Evolutionary conservation across 2,888 invertebrate genomes (phyloP).

Genomic region (Drosophila neonasuta): DNA sequence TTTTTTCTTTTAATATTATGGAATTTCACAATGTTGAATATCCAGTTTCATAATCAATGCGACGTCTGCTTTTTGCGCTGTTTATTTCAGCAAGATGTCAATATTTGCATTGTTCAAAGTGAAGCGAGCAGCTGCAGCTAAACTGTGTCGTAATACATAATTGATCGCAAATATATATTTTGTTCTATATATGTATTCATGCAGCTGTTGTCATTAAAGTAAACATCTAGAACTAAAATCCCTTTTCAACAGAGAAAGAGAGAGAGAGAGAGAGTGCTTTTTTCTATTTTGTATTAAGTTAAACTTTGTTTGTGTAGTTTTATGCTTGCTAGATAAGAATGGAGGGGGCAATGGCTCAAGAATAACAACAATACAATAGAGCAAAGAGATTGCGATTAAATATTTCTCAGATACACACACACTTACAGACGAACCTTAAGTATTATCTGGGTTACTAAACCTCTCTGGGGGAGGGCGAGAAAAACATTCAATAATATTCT

Average conservation of each 20-base stretch:
- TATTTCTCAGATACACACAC: conserved; percentile 30
- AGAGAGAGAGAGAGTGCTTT: background rate
- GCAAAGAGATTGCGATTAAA: conserved; percentile 29
- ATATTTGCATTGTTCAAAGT: conserved; percentile 33
- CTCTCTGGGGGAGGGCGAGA: background rate
- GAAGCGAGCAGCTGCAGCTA: conserved; percentile 20
- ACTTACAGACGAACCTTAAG: background rate
- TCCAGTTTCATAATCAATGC: background rate
- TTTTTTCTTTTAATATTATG: background rate
- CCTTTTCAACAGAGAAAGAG: background rate
- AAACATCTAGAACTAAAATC: background rate
- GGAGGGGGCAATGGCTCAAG: conserved; percentile 31
- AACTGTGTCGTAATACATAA: conserved; percentile 23
- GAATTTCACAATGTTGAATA: conserved; percentile 1
- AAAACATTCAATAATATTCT: background rate
- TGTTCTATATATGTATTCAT: background rate
- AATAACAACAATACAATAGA: conserved; percentile 20
- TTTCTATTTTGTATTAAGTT: background rate
- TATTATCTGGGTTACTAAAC: conserved; percentile 18
- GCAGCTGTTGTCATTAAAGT: conserved; percentile 17
- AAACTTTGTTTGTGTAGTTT: conserved; percentile 1
- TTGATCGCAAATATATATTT: background rate
- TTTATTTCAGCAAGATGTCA: conserved; percentile 12
- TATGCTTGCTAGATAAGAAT: conserved; percentile 48
- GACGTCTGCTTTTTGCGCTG: background rate